These are phyloP conservation scores for Phylloscopus collybita DNA, from an alignment of 2,797 vertebrate species.

Conservation along the genomic window DNA sequence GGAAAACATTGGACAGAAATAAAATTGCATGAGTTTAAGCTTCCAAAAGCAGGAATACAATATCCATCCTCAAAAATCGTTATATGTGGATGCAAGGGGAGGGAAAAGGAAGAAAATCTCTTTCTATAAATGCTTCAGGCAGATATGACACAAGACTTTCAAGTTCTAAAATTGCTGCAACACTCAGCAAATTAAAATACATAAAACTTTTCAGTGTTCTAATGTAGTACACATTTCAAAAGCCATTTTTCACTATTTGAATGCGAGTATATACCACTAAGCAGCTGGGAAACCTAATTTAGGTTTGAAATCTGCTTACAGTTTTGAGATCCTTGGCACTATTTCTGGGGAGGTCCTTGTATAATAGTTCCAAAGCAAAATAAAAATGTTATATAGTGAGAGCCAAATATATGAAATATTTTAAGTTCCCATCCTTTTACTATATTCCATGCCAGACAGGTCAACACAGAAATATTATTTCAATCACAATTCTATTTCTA, in stretches of 20 bases:
- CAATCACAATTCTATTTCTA: not conserved
- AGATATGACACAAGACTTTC: not conserved
- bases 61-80: conserved; percentile 37
- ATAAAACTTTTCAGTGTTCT: conserved; percentile 20
- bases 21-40: not conserved
- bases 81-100: not conserved
- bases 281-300: conserved; percentile 43
- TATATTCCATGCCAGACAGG: not conserved
- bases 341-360: not conserved
- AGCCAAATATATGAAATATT: not conserved
- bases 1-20: not conserved
- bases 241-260: conserved; percentile 25
- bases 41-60: not conserved
- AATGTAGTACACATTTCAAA: conserved; percentile 2
- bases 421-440: not conserved
- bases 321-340: conserved; percentile 25
- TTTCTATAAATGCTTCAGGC: not conserved
- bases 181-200: conserved; percentile 39
- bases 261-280: not conserved
- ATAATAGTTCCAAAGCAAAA: not conserved
- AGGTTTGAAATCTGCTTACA: conserved; percentile 50
- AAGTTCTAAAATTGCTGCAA: not conserved
- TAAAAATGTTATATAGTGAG: not conserved
- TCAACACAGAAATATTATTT: not conserved
- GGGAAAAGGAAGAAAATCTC: not conserved